Conservation (phyloP, 2,797 vertebrate genomes). For the Anabacerthia variegaticeps region DNA sequence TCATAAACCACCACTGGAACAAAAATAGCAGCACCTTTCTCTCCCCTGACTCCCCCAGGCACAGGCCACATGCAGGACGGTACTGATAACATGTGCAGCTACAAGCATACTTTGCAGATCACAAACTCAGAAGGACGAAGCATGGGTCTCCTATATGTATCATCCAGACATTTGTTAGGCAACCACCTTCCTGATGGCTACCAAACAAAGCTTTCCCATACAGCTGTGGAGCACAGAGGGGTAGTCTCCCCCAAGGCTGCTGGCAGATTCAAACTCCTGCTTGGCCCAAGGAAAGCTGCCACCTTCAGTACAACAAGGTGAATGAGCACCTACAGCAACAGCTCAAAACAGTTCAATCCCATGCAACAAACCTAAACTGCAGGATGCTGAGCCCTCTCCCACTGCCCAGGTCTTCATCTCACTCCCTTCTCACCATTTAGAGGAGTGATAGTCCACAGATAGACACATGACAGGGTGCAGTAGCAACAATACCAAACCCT, state of each 20-base stretch:
- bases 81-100: not conserved
- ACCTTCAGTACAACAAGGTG: accelerated
- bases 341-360: not conserved
- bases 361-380: not conserved
- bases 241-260: not conserved
- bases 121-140: not conserved
- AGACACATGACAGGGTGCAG: accelerated
- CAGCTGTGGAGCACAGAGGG: not conserved
- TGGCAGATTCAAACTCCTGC: not conserved
- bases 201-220: not conserved
- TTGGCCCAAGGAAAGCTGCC: not conserved
- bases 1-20: not conserved
- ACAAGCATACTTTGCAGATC: not conserved
- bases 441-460: not conserved
- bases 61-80: not conserved
- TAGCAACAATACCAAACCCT: not conserved
- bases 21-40: constrained; percentile 38
- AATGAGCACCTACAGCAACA: not conserved
- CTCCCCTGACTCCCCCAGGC: not conserved
- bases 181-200: not conserved
- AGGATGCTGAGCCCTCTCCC: accelerated
- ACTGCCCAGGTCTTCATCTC: not conserved
- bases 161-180: not conserved
- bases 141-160: not conserved
- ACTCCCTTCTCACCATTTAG: accelerated